These are phyloP conservation scores for Terebella lapidaria DNA, from an alignment of 2,888 invertebrate genomes.

Conservation along the genomic window DNA sequence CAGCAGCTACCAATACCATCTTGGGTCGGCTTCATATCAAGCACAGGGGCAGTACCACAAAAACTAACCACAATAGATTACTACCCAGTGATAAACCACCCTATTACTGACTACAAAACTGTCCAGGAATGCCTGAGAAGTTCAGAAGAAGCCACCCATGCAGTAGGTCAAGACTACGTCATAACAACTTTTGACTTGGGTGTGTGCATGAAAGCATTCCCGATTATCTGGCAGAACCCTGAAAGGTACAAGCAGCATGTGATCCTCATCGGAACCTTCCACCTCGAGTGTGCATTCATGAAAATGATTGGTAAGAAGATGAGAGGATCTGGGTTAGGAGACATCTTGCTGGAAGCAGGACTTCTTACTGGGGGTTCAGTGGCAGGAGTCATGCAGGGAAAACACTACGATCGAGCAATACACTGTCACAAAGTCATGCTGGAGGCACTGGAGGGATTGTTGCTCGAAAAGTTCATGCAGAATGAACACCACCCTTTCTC, in stretches of 20 bases:
- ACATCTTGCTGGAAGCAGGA: conserved; percentile 19
- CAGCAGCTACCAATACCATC: no score
- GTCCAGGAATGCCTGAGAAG: no score
- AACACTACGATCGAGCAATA: conserved; percentile 24
- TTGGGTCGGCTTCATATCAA: conserved; percentile 23
- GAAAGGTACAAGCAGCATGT: conserved; percentile 18
- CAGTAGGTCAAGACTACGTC: conserved; percentile 21
- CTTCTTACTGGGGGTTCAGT: conserved; percentile 18
- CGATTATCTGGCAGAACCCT: conserved; percentile 20
- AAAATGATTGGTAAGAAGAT: conserved; percentile 20
- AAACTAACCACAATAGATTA: conserved; percentile 24
- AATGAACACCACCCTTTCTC: no score
- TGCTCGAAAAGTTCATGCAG: background rate
- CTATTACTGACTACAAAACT: no score
- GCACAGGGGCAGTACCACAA: conserved; percentile 16
- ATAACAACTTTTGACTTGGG: conserved; percentile 28
- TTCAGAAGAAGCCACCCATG: conserved; percentile 11
- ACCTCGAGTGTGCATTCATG: conserved; percentile 12
- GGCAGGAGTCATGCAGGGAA: conserved; percentile 21
- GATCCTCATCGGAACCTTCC: conserved; percentile 20
- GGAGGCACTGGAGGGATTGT: conserved; percentile 19
- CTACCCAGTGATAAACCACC: conserved; percentile 15
- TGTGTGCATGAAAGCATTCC: conserved; percentile 26
- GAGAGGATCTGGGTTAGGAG: conserved; percentile 20
- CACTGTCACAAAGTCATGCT: conserved; percentile 23